Base-by-base conservation (phyloP, 2,797 vertebrate genomes). In the Halcyon chelicuti region DNA sequence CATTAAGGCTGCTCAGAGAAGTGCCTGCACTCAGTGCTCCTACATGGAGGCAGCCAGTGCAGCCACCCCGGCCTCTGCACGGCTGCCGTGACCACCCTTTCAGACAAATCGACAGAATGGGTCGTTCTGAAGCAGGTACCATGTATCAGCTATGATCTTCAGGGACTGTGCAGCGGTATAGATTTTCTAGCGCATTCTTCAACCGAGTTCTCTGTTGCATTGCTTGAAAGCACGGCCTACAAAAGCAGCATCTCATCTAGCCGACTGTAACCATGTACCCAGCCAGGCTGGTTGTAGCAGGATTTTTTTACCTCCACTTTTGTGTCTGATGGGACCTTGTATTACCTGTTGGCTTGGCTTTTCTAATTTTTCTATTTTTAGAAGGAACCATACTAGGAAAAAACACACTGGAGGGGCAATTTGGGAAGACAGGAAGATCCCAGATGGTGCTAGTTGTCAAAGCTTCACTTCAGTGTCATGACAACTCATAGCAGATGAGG, bases 381-480 rank as follows among this genome's bases (percentile, higher is more conserved):
- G 91, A 89, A 66, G 49, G 44, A 84, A 61, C 70, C 67, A 40
- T n/a, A 55, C 40, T 52, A 89, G 66, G 35, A 81, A 94, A 84
- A 88, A 91, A 92, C 55, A 96, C 55, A 81, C 52, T 74, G 55
- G 60, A 91, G 44, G 71, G 79, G 40, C 73, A 73, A 18, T 88
- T 77, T 89, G 77, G 70, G 49, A 94, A 89, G 57, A 77, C 60
- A 74, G 83, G 47, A 92, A 94, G 70, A 90, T 88, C 96, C 86
- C 96, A 94, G 88, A 88, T 93, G 90, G 88, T 44, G 57, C 90
- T 60, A 72, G 84, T 79, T 92, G 86, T 91, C 95, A 92, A 29
- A 51, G 84, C 62, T 73, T 90, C 86, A 57, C 90, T 90, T 60
- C 60, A 90, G 55, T 58, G 71, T 78, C 86, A 90, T 61, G 66